Conservation (phyloP, 1,140 invertebrate genomes). For the Mactra quadrangularis region DNA sequence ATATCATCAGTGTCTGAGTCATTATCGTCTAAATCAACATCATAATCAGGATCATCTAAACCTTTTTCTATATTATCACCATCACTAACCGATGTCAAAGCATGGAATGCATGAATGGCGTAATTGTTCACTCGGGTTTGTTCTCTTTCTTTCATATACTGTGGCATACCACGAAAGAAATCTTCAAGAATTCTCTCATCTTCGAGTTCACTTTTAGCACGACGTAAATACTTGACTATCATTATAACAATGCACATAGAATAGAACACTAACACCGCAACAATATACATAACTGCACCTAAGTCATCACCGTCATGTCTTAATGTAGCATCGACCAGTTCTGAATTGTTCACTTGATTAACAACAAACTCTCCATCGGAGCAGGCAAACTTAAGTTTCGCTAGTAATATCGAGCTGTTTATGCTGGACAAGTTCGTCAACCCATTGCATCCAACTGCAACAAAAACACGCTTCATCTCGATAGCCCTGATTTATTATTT, state of each 20-base stretch:
- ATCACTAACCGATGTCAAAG: slow-evolving; percentile 65
- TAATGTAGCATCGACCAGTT: too few relatives aligned
- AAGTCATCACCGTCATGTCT: not conserved
- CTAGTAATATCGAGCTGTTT: too few relatives aligned
- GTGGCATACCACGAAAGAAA: slow-evolving; percentile 78
- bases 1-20: slow-evolving; percentile 27
- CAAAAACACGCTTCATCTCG: too few relatives aligned
- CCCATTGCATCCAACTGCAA: too few relatives aligned
- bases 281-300: slow-evolving; percentile 79
- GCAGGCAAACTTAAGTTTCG: too few relatives aligned
- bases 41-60: not conserved
- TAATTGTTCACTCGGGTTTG: slow-evolving; percentile 75
- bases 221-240: slow-evolving; percentile 79
- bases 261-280: slow-evolving; percentile 80
- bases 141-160: slow-evolving; percentile 67
- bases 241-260: slow-evolving; percentile 78
- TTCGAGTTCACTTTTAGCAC: slow-evolving; percentile 76
- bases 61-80: slow-evolving; percentile 1
- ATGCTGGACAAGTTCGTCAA: too few relatives aligned
- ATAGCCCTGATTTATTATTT: too few relatives aligned
- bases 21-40: not conserved
- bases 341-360: too few relatives aligned
- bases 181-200: slow-evolving; percentile 78
- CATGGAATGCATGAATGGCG: slow-evolving; percentile 78
- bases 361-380: too few relatives aligned